Base-by-base conservation (phyloP, 1,140 invertebrate genomes). In the Bombus breviceps region DNA sequence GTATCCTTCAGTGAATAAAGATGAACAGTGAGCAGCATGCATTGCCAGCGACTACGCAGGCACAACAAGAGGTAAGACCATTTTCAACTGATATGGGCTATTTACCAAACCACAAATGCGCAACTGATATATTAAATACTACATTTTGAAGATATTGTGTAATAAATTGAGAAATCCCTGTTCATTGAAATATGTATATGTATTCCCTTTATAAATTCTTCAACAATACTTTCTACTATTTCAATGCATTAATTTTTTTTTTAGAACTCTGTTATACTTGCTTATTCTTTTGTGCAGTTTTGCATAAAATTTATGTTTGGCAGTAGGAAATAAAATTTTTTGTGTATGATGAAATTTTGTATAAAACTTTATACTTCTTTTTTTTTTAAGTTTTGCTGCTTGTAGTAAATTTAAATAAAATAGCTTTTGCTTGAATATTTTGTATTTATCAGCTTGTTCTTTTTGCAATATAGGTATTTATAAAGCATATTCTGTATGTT, bases 1-100 rank as follows among this genome's bases (percentile, higher is more conserved):
- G 90, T 88, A 89, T 47, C 77, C 86, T 88, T 91, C 90, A 94
- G 89, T 95, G 89, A 94, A 90, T 88, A 91, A 95, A 94, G 88
- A 95, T 95, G 95, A 95, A 95, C 92, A 95, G 92, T 90, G 95
- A 95, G 91, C 95, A 95, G 90, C 95, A 95, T 94, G 94, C 95
- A 89, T 92, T 95, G 93, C 95, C 95, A 92, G 94, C 94, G 88
- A 94, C 95, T 72, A 95, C 95, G 93, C 94, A 95, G 93, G 94
- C 94, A 91, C 94, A 95, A 91, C 94, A 95, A 93, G 95, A 95
- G 94, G 95, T 95, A 90, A 94, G 93, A 86, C 88, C 69, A 82
- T 79, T 62, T 83, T 75, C 57, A 88, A 69, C 83, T 69, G 78
- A 86, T 68, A 79, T 77, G 89, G 92, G 91, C 91, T 93, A 88